Evolutionary conservation across 2,888 invertebrate species (phyloP).

Genomic region (Glyphotaelius pellucidus): DNA sequence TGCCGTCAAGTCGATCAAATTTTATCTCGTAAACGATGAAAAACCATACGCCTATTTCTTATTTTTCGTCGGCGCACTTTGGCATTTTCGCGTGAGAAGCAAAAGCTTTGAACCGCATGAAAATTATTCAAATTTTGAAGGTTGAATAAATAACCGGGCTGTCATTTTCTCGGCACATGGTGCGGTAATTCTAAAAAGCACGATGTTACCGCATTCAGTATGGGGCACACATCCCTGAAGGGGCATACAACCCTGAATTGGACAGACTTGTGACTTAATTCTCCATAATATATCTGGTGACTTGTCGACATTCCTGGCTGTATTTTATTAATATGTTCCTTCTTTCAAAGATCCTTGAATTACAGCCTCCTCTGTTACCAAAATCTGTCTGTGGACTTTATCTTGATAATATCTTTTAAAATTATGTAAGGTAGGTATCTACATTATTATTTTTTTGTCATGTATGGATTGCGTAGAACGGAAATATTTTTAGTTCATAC

Average conservation of each 20-base stretch:
- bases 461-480: neutral
- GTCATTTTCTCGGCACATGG: neutral
- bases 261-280: neutral
- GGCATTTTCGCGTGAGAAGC: neutral
- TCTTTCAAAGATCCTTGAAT: neutral
- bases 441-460: too few relatives aligned
- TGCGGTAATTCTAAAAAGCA: neutral
- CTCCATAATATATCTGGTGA: neutral
- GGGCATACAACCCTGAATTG: too few relatives aligned
- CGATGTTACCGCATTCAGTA: neutral
- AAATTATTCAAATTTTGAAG: neutral
- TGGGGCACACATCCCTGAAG: neutral
- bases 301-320: neutral
- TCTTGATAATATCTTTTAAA: neutral
- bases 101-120: neutral
- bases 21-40: constrained; percentile 14
- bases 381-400: neutral
- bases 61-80: neutral
- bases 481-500: neutral
- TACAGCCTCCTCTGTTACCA: neutral
- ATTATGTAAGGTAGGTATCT: too few relatives aligned
- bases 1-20: constrained; percentile 34
- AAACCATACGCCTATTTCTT: constrained; percentile 2
- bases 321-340: neutral
- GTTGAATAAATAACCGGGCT: neutral